Percentiles rank a stretch among this genome's conserved stretches.
These are phyloP conservation scores for Cryptus armator DNA, from an alignment of 2,888 invertebrate genomes.

Conservation along the genomic window DNA sequence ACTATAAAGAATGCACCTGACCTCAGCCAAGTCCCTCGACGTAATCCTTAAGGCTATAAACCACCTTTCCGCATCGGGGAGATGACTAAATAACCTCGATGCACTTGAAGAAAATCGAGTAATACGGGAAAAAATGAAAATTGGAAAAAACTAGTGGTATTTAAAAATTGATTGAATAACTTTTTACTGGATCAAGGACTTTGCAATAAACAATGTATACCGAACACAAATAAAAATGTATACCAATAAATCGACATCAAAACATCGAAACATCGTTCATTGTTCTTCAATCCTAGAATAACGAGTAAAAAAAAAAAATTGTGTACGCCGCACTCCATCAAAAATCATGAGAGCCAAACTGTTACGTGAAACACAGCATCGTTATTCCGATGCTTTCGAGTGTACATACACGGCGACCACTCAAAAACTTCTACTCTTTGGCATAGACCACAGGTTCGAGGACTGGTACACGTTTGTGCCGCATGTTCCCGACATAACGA, in stretches of 20 bases:
- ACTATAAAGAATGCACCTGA: constrained; percentile 60
- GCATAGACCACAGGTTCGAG: not conserved
- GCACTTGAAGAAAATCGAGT: not conserved
- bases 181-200: too few relatives aligned
- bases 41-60: constrained; percentile 26
- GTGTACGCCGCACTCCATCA: not conserved
- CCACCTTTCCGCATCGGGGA: constrained; percentile 13
- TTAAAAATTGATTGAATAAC: too few relatives aligned
- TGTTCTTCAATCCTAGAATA: not conserved
- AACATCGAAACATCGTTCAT: not conserved
- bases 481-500: constrained; percentile 1
- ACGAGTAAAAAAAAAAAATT: not conserved
- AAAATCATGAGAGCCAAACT: constrained; percentile 2
- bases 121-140: not conserved
- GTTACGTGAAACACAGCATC: constrained; percentile 14
- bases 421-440: constrained; percentile 26
- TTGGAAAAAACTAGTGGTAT: too few relatives aligned
- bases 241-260: too few relatives aligned
- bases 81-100: constrained; percentile 4
- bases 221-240: too few relatives aligned
- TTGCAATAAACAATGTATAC: too few relatives aligned
- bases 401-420: constrained; percentile 15
- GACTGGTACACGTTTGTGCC: not conserved
- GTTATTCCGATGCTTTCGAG: constrained; percentile 45
- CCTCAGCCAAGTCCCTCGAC: constrained; percentile 50